Percentiles rank a stretch among this genome's conserved stretches.
Conservation (phyloP, 2,888 invertebrate genomes). For the Tiphia femorata region DNA sequence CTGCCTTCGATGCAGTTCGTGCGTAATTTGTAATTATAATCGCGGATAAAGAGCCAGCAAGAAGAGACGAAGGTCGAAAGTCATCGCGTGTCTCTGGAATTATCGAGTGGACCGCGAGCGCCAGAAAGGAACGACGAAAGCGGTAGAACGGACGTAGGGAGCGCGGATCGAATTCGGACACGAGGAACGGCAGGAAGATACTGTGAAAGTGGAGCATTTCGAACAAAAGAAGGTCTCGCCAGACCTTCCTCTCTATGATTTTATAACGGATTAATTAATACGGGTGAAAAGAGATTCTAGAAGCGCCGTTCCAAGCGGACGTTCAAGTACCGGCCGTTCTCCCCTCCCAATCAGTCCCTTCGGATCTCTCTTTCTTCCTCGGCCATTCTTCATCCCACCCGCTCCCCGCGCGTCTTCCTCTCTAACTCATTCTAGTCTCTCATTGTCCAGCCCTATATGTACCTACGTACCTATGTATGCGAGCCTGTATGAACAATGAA, state of each 20-base stretch:
- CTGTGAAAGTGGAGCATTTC: background rate
- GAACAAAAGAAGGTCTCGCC: conserved; percentile 7
- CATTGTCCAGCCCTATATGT: too few relatives aligned
- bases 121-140: too few relatives aligned
- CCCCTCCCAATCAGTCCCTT: too few relatives aligned
- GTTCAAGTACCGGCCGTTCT: background rate
- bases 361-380: background rate
- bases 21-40: conserved; percentile 21
- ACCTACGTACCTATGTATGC: too few relatives aligned
- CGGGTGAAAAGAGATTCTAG: background rate
- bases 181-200: background rate
- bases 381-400: background rate
- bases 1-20: too few relatives aligned
- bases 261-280: conserved; percentile 42
- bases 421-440: background rate
- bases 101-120: too few relatives aligned
- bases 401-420: background rate
- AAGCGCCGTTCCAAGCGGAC: too few relatives aligned
- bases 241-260: too few relatives aligned
- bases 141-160: background rate
- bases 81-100: too few relatives aligned
- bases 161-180: background rate
- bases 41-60: too few relatives aligned
- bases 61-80: too few relatives aligned
- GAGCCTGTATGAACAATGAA: too few relatives aligned